A percentile compares a stretch with the other conserved stretches of the same genome.
These are phyloP conservation scores for Nilaparvata lugens DNA, from an alignment of 1,140 invertebrate genomes.

Conservation along the genomic window DNA sequence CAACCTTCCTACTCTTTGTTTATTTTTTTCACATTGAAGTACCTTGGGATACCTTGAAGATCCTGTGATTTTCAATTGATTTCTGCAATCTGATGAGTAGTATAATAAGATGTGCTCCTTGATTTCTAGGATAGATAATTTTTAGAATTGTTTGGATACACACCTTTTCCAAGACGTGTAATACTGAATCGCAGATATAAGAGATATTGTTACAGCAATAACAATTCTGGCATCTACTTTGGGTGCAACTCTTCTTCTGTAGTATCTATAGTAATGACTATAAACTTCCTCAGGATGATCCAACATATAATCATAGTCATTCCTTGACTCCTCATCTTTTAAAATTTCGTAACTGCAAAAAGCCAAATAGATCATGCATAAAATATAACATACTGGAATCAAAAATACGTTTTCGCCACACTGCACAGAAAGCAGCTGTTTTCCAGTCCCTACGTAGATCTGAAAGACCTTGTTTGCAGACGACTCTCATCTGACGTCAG, in stretches of 20 bases:
- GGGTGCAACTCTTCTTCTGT: slow-evolving; percentile 69
- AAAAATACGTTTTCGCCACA: too few relatives aligned
- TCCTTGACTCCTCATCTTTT: slow-evolving; percentile 77
- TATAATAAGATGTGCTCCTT: neutral
- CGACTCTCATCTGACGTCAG: too few relatives aligned
- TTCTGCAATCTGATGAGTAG: too few relatives aligned
- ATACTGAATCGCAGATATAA: slow-evolving; percentile 79
- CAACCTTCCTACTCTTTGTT: too few relatives aligned
- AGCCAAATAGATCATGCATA: too few relatives aligned
- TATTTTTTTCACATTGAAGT: too few relatives aligned
- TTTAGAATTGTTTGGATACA: neutral
- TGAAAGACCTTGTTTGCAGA: too few relatives aligned
- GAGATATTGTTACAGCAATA: slow-evolving; percentile 67
- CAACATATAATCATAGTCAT: slow-evolving; percentile 90
- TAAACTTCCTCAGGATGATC: slow-evolving; percentile 88
- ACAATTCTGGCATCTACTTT: slow-evolving; percentile 86
- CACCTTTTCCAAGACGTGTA: slow-evolving; percentile 61
- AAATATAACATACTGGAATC: too few relatives aligned
- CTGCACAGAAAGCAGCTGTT: too few relatives aligned
- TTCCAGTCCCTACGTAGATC: too few relatives aligned
- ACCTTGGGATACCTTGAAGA: too few relatives aligned
- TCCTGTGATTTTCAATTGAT: too few relatives aligned
- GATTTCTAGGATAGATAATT: neutral
- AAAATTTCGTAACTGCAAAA: slow-evolving; percentile 61
- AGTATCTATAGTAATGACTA: slow-evolving; percentile 85